A percentile compares a stretch with the other conserved stretches of the same genome.
Conservation (phyloP, 2,888 invertebrate genomes). For the Mesopsocus fuscifrons region DNA sequence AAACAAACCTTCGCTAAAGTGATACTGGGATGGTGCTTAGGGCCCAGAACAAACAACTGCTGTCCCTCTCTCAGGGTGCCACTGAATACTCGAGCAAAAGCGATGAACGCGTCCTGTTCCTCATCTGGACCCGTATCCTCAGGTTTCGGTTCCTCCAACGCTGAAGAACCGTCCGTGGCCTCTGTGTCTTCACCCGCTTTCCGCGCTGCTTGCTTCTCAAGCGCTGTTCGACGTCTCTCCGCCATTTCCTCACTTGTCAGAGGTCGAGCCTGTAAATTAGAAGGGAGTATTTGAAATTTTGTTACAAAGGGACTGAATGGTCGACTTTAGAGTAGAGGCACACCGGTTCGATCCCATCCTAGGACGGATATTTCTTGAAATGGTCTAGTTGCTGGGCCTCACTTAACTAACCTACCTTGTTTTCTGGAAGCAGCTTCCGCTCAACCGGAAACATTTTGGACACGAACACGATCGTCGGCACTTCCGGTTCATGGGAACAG, state of each 20-base stretch:
- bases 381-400: too few species aligned
- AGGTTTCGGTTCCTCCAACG: constrained; percentile 5
- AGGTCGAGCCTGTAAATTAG: too few species aligned
- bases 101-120: constrained; percentile 51
- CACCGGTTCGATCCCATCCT: too few species aligned
- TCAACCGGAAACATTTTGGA: constrained; percentile 84
- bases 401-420: too few species aligned
- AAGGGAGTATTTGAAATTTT: too few species aligned
- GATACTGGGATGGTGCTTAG: constrained; percentile 65
- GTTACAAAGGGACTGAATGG: too few species aligned
- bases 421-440: constrained; percentile 52
- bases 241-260: constrained; percentile 55
- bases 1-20: constrained; percentile 28
- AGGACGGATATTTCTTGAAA: too few species aligned
- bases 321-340: too few species aligned
- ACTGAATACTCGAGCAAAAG: constrained; percentile 84
- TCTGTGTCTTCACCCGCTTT: not conserved
- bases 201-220: constrained; percentile 41
- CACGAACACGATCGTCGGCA: constrained; percentile 37
- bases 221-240: constrained; percentile 42
- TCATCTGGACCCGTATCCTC: constrained; percentile 19
- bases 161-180: not conserved
- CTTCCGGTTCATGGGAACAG: constrained; percentile 42
- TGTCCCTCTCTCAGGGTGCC: constrained; percentile 61
- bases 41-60: constrained; percentile 63